Conservation (phyloP, 2,888 invertebrate genomes). For the Metellina segmentata region DNA sequence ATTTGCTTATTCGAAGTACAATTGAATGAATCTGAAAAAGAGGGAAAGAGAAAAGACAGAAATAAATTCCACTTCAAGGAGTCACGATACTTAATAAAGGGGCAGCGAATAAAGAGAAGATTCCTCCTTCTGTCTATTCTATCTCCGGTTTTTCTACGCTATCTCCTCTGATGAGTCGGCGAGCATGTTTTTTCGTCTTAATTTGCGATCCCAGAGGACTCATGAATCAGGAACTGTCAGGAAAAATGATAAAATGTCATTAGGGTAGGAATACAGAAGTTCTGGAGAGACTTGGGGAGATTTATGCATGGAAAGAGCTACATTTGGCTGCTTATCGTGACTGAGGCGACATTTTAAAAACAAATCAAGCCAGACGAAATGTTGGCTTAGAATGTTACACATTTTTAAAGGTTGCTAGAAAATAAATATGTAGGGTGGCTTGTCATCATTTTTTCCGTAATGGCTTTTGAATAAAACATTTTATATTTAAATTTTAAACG, state of each 20-base stretch:
- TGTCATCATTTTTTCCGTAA: too few species aligned
- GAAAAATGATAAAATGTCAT: conserved; percentile 71
- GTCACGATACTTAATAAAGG: conserved; percentile 26
- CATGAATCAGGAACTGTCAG: conserved; percentile 70
- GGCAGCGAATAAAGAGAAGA: conserved; percentile 17
- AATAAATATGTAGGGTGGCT: too few species aligned
- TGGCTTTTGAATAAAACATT: too few species aligned
- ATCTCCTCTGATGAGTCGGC: conserved; percentile 18
- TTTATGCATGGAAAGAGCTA: not conserved
- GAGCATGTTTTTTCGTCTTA: conserved; percentile 51
- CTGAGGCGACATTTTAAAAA: not conserved
- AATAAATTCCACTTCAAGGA: not conserved
- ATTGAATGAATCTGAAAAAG: not conserved
- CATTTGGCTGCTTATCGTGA: conserved; percentile 39
- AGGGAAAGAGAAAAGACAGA: not conserved
- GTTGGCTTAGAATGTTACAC: not conserved
- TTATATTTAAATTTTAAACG: too few species aligned
- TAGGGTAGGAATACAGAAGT: conserved; percentile 48
- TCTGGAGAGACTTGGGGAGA: conserved; percentile 11
- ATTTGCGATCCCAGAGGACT: conserved; percentile 62
- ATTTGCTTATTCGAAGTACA: not conserved
- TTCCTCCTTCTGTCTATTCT: not conserved
- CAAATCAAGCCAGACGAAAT: not conserved
- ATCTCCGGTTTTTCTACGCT: not conserved
- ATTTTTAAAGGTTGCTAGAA: not conserved